Base-by-base conservation (phyloP, 2,113 vertebrate species). In the Oreochromis tanganicae region DNA sequence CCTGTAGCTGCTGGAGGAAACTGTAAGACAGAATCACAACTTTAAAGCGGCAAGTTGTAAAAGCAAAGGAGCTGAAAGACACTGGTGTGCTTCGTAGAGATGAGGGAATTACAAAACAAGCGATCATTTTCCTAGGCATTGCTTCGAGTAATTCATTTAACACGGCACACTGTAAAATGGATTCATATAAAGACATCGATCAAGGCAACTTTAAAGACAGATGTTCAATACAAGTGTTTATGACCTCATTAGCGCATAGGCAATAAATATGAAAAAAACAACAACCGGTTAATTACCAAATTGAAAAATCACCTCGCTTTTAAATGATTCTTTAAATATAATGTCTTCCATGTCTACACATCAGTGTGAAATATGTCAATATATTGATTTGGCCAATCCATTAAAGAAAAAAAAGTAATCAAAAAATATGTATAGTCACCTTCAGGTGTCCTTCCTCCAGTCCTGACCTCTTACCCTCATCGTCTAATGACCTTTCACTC, bases 401-500 rank as follows among this genome's bases (percentile, higher is more conserved):
- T 34, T 17, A 27, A 73, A 27, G 14, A 73, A 75, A 75, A 48
- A 75, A 29, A 43, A 73, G 14, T 19, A 19, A 75, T 29, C 9
- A 48, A 43, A 57, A 56, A 12, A 43, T 43, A 27, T 13, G 54
- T 57, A 21, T 38, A 61, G 79, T 85, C 52, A 81, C n/a, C 27
- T 84, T 12, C 14, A 63, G 32, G 82, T 59, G 82, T 87, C 92
- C 92, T 92, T 90, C 56, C 29, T 63, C 85, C 19, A 5, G 5
- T 71, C 68, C 66, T 89, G 92, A 83, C 94, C 84, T 80, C 24
- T 88, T 89, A 89, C 81, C 86, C 87, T 92, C 91, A 63, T 88
- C 38, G 52, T 85, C 84, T 93, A 93, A 93, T 93, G 95, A 97
- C 96, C 95, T 96, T 96, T 96, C 84, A 61, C 59, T 88, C 83